Evolutionary conservation across 2,888 invertebrate species (phyloP).

Genomic region (Carpatolechia fugitivella): DNA sequence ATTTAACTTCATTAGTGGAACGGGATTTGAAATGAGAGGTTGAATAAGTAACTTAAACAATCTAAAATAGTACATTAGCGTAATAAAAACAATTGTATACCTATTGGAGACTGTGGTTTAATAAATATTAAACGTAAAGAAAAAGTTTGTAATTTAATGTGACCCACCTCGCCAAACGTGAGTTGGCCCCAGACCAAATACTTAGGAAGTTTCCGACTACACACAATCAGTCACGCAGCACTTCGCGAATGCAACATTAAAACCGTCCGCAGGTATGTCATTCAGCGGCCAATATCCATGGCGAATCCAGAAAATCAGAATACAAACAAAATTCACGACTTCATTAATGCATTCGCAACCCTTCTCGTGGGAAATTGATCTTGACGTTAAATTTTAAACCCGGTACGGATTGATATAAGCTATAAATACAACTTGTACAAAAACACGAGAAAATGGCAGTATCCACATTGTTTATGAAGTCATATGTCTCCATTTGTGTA

Average conservation of each 20-base stretch:
- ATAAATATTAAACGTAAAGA: not conserved
- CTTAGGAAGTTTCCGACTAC: conserved; percentile 40
- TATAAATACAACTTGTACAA: not conserved
- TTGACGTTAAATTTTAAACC: not conserved
- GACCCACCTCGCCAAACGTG: conserved; percentile 51
- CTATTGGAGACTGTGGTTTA: not conserved
- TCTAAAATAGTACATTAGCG: not conserved
- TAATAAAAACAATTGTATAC: too few relatives aligned
- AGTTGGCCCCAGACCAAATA: conserved; percentile 61
- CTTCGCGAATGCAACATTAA: conserved; percentile 2
- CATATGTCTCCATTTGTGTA: conserved; percentile 14
- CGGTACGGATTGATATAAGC: not conserved
- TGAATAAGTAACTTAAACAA: not conserved
- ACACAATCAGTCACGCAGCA: conserved; percentile 23
- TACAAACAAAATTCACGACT: too few relatives aligned
- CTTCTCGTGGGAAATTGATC: too few relatives aligned
- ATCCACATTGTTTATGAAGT: conserved; percentile 8
- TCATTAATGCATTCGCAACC: too few relatives aligned
- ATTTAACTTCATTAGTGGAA: not conserved
- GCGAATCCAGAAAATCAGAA: too few relatives aligned
- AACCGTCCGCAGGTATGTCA: not conserved
- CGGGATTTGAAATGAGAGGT: not conserved
- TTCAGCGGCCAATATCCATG: not conserved
- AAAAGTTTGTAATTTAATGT: too few relatives aligned
- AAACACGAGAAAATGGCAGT: not conserved